These are phyloP conservation scores for Sipha flava DNA, from an alignment of 1,140 invertebrate species.

Conservation along the genomic window DNA sequence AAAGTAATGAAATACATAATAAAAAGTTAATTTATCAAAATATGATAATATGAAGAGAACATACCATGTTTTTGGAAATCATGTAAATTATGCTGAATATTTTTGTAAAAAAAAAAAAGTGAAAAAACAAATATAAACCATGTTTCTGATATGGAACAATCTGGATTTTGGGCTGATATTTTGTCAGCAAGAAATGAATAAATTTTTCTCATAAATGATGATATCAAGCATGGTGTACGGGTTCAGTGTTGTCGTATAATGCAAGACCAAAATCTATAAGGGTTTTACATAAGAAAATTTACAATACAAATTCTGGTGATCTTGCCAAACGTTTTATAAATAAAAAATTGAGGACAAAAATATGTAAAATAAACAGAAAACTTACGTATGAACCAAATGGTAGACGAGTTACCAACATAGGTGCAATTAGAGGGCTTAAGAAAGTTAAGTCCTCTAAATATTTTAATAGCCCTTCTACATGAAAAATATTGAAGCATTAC, in stretches of 20 bases:
- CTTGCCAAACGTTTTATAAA: not conserved
- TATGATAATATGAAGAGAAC: not conserved
- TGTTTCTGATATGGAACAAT: no score
- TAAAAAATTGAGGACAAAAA: not conserved
- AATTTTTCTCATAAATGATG: not conserved
- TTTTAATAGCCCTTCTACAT: no score
- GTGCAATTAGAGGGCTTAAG: no score
- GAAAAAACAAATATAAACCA: no score
- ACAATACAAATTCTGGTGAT: not conserved
- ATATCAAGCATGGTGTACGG: not conserved
- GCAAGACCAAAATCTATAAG: not conserved
- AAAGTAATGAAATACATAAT: no score
- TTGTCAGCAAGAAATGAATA: no score
- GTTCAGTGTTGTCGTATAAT: not conserved
- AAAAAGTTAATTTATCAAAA: not conserved
- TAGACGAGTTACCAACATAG: no score
- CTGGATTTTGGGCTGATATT: no score
- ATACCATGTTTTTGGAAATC: not conserved
- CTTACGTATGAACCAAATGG: no score
- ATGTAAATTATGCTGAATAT: not conserved
- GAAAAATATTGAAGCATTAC: no score
- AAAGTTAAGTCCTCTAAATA: no score
- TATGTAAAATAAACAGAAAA: not conserved
- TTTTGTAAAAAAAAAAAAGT: not conserved
- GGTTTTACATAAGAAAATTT: not conserved